A percentile compares a stretch with the other conserved stretches of the same genome.
Evolutionary conservation across 2,797 vertebrate species (phyloP).

Genomic region (Erethizon dorsatum): DNA sequence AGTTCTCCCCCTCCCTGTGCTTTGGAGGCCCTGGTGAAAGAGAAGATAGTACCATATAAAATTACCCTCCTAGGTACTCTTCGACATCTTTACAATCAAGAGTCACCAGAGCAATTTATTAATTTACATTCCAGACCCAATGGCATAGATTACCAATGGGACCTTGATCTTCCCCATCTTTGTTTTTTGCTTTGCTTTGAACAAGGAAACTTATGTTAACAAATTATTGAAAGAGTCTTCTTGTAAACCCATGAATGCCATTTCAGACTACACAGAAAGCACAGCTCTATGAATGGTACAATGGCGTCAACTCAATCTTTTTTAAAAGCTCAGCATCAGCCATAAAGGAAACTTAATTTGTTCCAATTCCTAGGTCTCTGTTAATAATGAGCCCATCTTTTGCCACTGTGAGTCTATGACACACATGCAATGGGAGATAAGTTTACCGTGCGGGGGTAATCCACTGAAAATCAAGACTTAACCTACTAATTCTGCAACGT

Average conservation of each 20-base stretch:
- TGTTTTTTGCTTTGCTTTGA: slow-evolving; percentile 43
- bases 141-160: background rate
- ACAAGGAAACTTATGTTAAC: slow-evolving; percentile 72
- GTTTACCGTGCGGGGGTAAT: background rate
- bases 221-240: slow-evolving; percentile 73
- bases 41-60: slow-evolving; percentile 52
- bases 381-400: slow-evolving; percentile 45
- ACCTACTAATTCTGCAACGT: slow-evolving; percentile 44
- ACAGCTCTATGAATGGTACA: slow-evolving; percentile 62
- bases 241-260: slow-evolving; percentile 64
- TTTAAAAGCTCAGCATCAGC: slow-evolving; percentile 69
- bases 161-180: slow-evolving; percentile 15
- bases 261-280: slow-evolving; percentile 63
- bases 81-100: slow-evolving; percentile 15
- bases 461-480: slow-evolving; percentile 33
- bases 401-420: background rate
- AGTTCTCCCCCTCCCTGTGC: background rate
- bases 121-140: slow-evolving; percentile 63
- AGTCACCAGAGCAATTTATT: slow-evolving; percentile 44
- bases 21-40: slow-evolving; percentile 16
- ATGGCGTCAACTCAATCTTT: slow-evolving; percentile 62
- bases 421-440: slow-evolving; percentile 46
- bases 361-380: slow-evolving; percentile 48
- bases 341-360: slow-evolving; percentile 61
- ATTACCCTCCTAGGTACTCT: slow-evolving; percentile 36